Evolutionary conservation across 2,888 invertebrate genomes (phyloP), one percentile per base, ranked within the genome.

Genomic region (Pristionchus maxplancki): DNA sequence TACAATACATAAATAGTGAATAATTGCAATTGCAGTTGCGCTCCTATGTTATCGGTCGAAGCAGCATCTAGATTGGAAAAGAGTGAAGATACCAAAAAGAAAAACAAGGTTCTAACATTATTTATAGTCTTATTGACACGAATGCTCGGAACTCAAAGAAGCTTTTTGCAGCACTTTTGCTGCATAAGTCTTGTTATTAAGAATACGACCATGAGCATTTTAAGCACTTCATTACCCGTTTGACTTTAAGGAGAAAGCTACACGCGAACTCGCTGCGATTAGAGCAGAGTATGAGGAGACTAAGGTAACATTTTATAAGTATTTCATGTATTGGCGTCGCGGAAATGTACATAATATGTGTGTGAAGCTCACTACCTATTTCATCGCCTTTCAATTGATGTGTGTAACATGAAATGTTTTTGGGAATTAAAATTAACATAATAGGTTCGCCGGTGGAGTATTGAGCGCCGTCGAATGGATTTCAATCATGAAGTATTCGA

Each of bases 361-460:
- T n/a, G n/a, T n/a, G n/a, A n/a, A n/a, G n/a, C n/a, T n/a, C n/a
- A n/a, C n/a, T n/a, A n/a, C n/a, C n/a, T n/a, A n/a, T n/a, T n/a
- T n/a, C n/a, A n/a, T n/a, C n/a, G n/a, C n/a, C n/a, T n/a, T n/a
- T n/a, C n/a, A n/a, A n/a, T n/a, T n/a, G n/a, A n/a, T n/a, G n/a
- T n/a, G n/a, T n/a, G n/a, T n/a, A n/a, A n/a, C n/a, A n/a, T n/a
- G n/a, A n/a, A n/a, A n/a, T n/a, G n/a, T n/a, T n/a, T n/a, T n/a
- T n/a, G n/a, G n/a, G n/a, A n/a, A n/a, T n/a, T 34, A 71, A 34
- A 20, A 71, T 15, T 31, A 9, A 31, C 71, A 71, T 15, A 6
- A 4, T 20, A 53, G 53, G 17, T 82, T 53, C 50, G 86, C 6
- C 44, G 86, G 4, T 86, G 86, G 86, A 86, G 86, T 48, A 58